Percentiles rank a stretch among this genome's conserved stretches.
phyloP scores from a whole-genome alignment of 2,888 invertebrate genomes.

The Meiosimyza platycephala region DNA sequence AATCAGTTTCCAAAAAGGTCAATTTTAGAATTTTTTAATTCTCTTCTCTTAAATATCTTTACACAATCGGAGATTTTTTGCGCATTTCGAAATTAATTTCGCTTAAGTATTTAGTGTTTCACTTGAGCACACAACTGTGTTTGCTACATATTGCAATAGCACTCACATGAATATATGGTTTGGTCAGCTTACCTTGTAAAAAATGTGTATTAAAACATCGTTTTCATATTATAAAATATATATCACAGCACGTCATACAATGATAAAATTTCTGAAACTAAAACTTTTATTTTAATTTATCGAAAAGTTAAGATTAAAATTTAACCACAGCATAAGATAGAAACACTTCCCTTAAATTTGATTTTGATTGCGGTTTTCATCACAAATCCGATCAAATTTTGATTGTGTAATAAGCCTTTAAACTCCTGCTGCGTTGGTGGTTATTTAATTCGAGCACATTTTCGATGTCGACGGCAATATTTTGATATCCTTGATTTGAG shows the following conservation, averaged over 20 bases:
- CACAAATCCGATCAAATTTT: constrained; percentile 7
- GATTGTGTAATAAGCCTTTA: constrained; percentile 13
- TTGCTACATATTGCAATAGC: too few relatives aligned
- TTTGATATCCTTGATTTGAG: constrained; percentile 15
- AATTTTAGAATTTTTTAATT: too few relatives aligned
- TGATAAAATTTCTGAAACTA: not conserved
- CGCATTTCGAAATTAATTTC: too few relatives aligned
- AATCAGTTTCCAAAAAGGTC: not conserved
- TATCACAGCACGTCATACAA: constrained; percentile 1
- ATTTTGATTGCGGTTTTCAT: constrained; percentile 19
- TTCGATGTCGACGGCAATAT: constrained; percentile 4
- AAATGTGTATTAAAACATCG: too few relatives aligned
- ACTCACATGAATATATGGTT: too few relatives aligned
- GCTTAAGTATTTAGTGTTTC: too few relatives aligned
- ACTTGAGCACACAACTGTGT: too few relatives aligned
- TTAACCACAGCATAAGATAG: too few relatives aligned
- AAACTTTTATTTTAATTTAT: not conserved
- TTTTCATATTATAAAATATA: not conserved
- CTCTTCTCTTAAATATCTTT: too few relatives aligned
- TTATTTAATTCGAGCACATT: not conserved
- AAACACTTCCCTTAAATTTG: not conserved
- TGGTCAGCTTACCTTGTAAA: not conserved
- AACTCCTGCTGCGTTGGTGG: constrained; percentile 16
- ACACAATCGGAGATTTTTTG: too few relatives aligned
- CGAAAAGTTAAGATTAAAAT: not conserved